Base-by-base conservation (phyloP, 2,797 vertebrate species). In the Pseudomugil gertrudae region DNA sequence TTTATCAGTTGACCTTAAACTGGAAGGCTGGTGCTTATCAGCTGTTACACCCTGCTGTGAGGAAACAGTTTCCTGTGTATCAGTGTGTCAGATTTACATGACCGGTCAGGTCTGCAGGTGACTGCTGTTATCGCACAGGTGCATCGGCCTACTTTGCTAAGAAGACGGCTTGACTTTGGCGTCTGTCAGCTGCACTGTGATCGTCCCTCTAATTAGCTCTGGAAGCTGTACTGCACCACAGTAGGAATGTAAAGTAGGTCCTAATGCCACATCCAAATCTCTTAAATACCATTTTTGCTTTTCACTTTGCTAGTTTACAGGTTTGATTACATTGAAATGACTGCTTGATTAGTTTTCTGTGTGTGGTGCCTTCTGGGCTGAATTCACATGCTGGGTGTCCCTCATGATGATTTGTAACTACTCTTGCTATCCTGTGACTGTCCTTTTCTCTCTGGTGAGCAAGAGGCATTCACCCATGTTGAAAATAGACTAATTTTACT, bases 401-500 rank as follows among this genome's bases (percentile, higher is more conserved):
- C 50, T 0, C 47, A 5, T 61, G 51, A 73, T 80, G 75, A 81
- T 87, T 86, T 86, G 74, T 71, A 53, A 78, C 71, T 35, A 9
- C 70, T 78, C 81, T 56, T 62, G 51, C 68, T 69, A 53, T 66
- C 63, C 74, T 79, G 69, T 86, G 78, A 84, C 81, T 19, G 59
- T 80, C 81, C 69, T n/a, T 15, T 27, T 86, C 71, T 91, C 89
- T 83, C 86, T 74, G 83, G 85, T 84, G 87, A 90, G 51, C 71
- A 4, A 70, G 50, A 89, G 77, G 79, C 78, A 85, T 90, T 86
- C 73, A 67, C 80, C 80, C 79, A 80, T 89, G 84, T 89, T 85
- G 83, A 84, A 89, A 89, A 90, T 77, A 76, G 84, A 80, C 69
- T 63, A 67, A 36, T 78, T 81, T 74, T 59, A 47, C 69, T 78